phyloP scores from a whole-genome alignment of 2,888 invertebrate genomes.

The Timema podura region DNA sequence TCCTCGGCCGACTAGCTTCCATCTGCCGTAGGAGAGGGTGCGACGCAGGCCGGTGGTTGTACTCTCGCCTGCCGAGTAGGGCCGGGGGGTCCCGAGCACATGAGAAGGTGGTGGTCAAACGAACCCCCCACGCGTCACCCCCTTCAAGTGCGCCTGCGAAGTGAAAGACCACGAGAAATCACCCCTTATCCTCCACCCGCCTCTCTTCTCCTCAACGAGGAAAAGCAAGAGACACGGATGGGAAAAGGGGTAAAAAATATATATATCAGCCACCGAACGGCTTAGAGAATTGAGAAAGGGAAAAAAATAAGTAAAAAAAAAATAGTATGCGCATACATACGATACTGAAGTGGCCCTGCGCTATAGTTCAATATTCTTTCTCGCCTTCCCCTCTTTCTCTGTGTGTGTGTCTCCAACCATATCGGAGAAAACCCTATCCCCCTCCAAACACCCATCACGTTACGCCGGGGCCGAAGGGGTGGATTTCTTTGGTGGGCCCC shows the following conservation, averaged over 20 bases:
- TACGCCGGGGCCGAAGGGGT: constrained; percentile 17
- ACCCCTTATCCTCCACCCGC: no score
- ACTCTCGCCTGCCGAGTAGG: no score
- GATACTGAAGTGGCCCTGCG: constrained; percentile 25
- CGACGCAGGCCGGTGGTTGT: no score
- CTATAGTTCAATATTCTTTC: constrained; percentile 26
- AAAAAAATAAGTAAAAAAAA: constrained; percentile 21
- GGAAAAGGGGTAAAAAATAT: constrained; percentile 19
- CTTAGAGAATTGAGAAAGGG: constrained; percentile 14
- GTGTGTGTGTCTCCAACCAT: constrained; percentile 8
- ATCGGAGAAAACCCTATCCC: constrained; percentile 24
- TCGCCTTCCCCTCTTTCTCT: constrained; percentile 18
- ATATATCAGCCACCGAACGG: constrained; percentile 4
- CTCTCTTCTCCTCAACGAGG: not conserved
- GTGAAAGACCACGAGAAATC: not conserved
- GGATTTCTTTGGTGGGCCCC: constrained; percentile 23
- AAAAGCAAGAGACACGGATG: constrained; percentile 10
- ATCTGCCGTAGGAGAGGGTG: no score
- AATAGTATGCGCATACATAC: constrained; percentile 26
- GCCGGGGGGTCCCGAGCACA: no score
- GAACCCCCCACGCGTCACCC: not conserved
- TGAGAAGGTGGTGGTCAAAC: no score
- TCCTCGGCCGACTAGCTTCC: no score
- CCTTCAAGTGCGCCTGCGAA: constrained; percentile 1
- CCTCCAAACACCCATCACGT: constrained; percentile 40